Base-by-base conservation (phyloP, 2,888 invertebrate genomes). In the Drepanosiphum platanoidis region DNA sequence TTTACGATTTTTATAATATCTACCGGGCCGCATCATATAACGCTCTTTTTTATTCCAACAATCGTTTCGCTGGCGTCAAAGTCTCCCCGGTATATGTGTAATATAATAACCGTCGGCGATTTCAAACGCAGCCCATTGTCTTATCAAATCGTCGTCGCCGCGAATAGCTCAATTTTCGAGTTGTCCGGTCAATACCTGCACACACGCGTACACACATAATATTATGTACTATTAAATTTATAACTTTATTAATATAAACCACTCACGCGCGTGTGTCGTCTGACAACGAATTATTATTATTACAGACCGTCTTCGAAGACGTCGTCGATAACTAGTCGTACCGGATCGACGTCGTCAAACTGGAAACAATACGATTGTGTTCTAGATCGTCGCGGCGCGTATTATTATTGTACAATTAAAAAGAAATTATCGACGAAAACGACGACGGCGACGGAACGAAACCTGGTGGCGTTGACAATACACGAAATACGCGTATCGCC, bases 151-250 rank as follows among this genome's bases (percentile, higher is more conserved):
- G 8, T 3, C 18, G 18, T 18, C 68, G 68, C 58, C 15, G 15
- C 61, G 27, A 36, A 77, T 61, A 61, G 61, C 77, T 77, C 77
- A 77, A 61, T 77, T 77, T 61, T 61, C 61, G 36, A 77, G 61
- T 11, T 61, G 15, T 77, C n/a, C n/a, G n/a, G n/a, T n/a, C n/a
- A n/a, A n/a, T n/a, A n/a, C n/a, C n/a, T n/a, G n/a, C n/a, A n/a
- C n/a, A n/a, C 13, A 18, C 64, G 64, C 64, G 64, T 30, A 11
- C 11, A 64, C 64, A 9, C 30, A n/a, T n/a, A n/a, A n/a, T n/a
- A n/a, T n/a, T n/a, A n/a, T n/a, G n/a, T n/a, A n/a, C n/a, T n/a
- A n/a, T n/a, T n/a, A n/a, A n/a, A n/a, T n/a, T n/a, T n/a, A n/a
- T n/a, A n/a, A n/a, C n/a, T n/a, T n/a, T n/a, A n/a, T n/a, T n/a